phyloP scores from a whole-genome alignment of 2,888 invertebrate species.

The Aricia artaxerxes region DNA sequence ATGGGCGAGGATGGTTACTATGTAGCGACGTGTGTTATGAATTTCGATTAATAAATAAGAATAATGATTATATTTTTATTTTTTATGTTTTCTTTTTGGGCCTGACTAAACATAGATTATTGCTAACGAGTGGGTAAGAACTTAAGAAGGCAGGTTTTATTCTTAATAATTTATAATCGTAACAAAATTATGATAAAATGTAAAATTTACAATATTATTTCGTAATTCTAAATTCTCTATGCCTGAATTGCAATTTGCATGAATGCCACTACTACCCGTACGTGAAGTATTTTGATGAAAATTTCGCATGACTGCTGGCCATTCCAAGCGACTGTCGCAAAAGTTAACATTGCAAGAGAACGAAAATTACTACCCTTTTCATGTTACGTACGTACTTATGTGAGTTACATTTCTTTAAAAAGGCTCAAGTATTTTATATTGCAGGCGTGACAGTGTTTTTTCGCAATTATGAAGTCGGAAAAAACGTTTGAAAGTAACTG shows the following conservation, averaged over 20 bases:
- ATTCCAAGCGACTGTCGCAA: conserved; percentile 1
- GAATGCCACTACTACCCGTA: not conserved
- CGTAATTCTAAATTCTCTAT: not conserved
- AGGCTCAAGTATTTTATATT: not conserved
- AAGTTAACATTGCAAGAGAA: conserved; percentile 9
- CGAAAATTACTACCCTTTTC: not conserved
- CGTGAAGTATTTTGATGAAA: conserved; percentile 4
- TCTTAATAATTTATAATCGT: not conserved
- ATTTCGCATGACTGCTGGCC: conserved; percentile 6
- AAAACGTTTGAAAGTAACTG: too few species aligned
- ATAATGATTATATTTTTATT: not conserved
- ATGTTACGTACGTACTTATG: not conserved
- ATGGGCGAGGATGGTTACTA: conserved; percentile 83
- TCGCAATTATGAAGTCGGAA: too few species aligned
- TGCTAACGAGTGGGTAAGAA: too few species aligned
- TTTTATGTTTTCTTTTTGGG: not conserved
- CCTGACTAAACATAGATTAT: not conserved
- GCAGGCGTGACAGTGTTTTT: too few species aligned
- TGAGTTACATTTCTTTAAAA: not conserved
- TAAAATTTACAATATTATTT: not conserved
- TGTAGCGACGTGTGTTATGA: conserved; percentile 74
- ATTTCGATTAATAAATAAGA: conserved; percentile 41
- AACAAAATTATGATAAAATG: too few species aligned
- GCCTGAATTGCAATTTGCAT: not conserved
- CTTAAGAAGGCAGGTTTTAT: too few species aligned